Evolutionary conservation across 2,888 invertebrate genomes (phyloP), one percentile per base, ranked within the genome.

Genomic region (Trilocha varians): DNA sequence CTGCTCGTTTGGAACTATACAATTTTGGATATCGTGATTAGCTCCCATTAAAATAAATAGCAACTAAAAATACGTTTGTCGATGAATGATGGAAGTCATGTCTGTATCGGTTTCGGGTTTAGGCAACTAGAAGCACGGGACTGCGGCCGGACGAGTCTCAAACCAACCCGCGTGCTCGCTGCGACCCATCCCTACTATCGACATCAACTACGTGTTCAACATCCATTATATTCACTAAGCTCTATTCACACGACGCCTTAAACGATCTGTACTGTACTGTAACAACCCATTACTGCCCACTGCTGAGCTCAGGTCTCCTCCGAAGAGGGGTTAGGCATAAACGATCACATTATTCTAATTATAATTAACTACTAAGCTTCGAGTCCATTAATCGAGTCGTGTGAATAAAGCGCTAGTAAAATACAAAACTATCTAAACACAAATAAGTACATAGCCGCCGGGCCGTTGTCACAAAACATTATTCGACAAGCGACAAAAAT

Each of bases 91-190:
- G 45, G 42, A 44, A 60, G 56, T 60, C 53, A 64, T 63, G 62
- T 59, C 53, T 48, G 54, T 63, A 51, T 52, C 60, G 65, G 68
- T 69, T 57, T 67, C 66, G 61, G 67, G 65, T 70, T n/a, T 62
- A 80, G 84, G 82, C 84, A 77, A 84, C 85, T 85, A 87, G 85
- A 85, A 84, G 85, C 86, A 84, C 85, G 69, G 77, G 74, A 72
- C 73, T 70, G 67, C 63, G 62, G 68, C 67, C 71, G 66, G 59
- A 56, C 60, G 65, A 59, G 65, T 61, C 64, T 62, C 64, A 64
- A 69, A 64, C 68, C 70, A 65, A 64, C 62, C 74, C 70, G 64
- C 65, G 78, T 66, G 73, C 71, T 65, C 61, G 65, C 71, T 64
- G 74, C 69, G 70, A 69, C 68, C 70, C 63, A 62, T 55, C 65